Conservation (phyloP, 2,797 vertebrate genomes). For the Miichthys miiuy region DNA sequence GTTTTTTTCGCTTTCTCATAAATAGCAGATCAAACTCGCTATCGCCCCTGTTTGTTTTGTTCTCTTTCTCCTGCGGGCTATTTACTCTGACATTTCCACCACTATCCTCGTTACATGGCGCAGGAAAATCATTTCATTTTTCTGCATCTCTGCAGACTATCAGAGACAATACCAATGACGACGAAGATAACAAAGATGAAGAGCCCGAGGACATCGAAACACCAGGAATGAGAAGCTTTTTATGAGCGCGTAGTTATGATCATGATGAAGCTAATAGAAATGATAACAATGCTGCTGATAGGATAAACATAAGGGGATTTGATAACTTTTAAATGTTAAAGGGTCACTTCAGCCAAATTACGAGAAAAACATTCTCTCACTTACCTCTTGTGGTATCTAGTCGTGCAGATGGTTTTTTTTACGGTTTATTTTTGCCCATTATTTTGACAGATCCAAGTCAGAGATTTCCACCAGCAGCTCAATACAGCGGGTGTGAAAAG, state of each 20-base stretch:
- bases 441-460: neutral
- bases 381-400: neutral
- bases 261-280: slow-evolving; percentile 31
- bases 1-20: slow-evolving; percentile 76
- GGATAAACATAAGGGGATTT: slow-evolving; percentile 10
- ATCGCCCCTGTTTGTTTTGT: slow-evolving; percentile 75
- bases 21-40: slow-evolving; percentile 79
- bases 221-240: slow-evolving; percentile 12
- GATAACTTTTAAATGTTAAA: slow-evolving; percentile 15
- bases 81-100: slow-evolving; percentile 77
- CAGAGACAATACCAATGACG: slow-evolving; percentile 26
- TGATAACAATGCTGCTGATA: slow-evolving; percentile 2
- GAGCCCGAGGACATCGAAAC: slow-evolving; percentile 37
- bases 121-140: slow-evolving; percentile 61
- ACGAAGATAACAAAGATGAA: slow-evolving; percentile 40
- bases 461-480: neutral
- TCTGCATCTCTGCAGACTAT: slow-evolving; percentile 48
- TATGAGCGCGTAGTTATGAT: slow-evolving; percentile 29
- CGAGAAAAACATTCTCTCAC: neutral
- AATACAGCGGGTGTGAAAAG: neutral
- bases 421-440: neutral
- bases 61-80: slow-evolving; percentile 71
- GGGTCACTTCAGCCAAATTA: neutral
- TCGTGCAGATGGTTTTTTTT: neutral
- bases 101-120: slow-evolving; percentile 63